Evolutionary conservation across 2,797 vertebrate genomes (phyloP).

Genomic region (Amazonetta brasiliensis): DNA sequence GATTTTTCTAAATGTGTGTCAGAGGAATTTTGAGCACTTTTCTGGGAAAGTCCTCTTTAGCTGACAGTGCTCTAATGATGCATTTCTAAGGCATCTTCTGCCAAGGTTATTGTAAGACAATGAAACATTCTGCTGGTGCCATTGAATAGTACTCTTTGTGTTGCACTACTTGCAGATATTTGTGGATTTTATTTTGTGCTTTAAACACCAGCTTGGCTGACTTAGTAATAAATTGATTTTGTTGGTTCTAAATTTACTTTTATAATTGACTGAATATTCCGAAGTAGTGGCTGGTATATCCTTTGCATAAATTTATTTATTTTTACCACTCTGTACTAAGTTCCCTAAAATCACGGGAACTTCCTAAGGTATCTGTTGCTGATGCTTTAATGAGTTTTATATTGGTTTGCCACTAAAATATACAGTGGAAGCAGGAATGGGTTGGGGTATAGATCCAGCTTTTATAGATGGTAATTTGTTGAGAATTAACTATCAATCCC

Average conservation of each 20-base stretch:
- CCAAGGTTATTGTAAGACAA: background rate
- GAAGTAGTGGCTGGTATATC: background rate
- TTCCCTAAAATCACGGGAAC: background rate
- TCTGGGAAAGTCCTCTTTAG: slow-evolving; percentile 7
- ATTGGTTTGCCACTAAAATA: background rate
- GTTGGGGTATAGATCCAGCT: background rate
- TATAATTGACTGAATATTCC: background rate
- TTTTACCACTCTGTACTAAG: background rate
- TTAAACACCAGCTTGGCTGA: background rate
- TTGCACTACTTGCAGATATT: background rate
- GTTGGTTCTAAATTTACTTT: background rate
- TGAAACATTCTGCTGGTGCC: background rate
- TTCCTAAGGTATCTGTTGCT: background rate
- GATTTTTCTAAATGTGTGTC: background rate
- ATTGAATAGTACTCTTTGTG: background rate
- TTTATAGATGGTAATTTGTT: background rate
- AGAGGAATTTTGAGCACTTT: slow-evolving; percentile 36
- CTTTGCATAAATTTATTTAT: background rate
- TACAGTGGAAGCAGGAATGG: background rate
- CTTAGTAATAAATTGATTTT: background rate
- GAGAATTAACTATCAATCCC: background rate
- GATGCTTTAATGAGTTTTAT: background rate
- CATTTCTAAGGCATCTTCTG: slow-evolving; percentile 17
- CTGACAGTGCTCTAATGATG: slow-evolving; percentile 5
- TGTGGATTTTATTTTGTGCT: background rate